phyloP scores from a whole-genome alignment of 1,140 invertebrate species.

The Octopus bimaculoides region DNA sequence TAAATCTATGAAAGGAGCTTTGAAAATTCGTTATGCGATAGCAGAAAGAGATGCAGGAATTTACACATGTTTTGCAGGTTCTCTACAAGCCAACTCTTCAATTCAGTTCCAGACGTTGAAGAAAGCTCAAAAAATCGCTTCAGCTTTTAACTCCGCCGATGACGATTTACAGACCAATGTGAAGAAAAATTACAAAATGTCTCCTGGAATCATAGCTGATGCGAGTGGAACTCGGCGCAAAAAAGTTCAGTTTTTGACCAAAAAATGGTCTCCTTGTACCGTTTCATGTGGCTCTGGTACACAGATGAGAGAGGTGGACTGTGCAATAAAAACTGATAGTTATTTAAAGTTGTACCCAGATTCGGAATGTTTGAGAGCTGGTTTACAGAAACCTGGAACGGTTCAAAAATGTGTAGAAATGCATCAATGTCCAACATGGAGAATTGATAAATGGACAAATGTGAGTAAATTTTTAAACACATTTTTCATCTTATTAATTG shows the following conservation, averaged over 20 bases:
- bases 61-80: constrained; percentile 33
- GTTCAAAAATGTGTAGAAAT: constrained; percentile 27
- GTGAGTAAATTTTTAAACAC: constrained; percentile 19
- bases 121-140: constrained; percentile 22
- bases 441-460: constrained; percentile 30
- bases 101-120: constrained; percentile 29
- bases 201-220: constrained; percentile 5
- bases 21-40: constrained; percentile 29
- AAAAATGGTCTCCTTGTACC: constrained; percentile 32
- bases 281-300: constrained; percentile 32
- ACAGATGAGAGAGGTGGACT: constrained; percentile 29
- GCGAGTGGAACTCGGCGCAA: constrained; percentile 17
- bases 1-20: constrained; percentile 29
- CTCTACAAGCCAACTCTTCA: constrained; percentile 22
- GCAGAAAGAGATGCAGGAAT: constrained; percentile 26
- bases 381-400: constrained; percentile 24
- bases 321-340: constrained; percentile 30
- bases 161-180: constrained; percentile 19
- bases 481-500: too few relatives aligned
- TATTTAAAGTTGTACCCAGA: constrained; percentile 27
- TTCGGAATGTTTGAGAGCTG: constrained; percentile 25
- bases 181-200: constrained; percentile 21
- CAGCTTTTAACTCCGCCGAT: constrained; percentile 18
- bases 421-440: constrained; percentile 31
- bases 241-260: constrained; percentile 21